Conservation (phyloP, 2,797 vertebrate species). For the Dendrocincla fuliginosa region DNA sequence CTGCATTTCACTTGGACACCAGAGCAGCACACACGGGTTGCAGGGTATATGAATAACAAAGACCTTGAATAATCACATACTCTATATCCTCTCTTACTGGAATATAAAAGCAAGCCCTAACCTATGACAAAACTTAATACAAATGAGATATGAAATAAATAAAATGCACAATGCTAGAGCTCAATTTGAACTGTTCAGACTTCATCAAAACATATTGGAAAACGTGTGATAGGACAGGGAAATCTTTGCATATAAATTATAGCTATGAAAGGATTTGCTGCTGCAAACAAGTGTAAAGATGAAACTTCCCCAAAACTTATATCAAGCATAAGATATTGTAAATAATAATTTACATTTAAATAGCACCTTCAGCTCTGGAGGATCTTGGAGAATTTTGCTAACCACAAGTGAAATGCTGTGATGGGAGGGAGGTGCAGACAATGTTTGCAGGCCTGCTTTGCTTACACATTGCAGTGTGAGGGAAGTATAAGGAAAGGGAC, state of each 20-base stretch:
- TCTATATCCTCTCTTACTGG: slow-evolving; percentile 61
- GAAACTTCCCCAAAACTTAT: slow-evolving; percentile 66
- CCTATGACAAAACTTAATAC: slow-evolving; percentile 70
- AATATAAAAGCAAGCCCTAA: slow-evolving; percentile 68
- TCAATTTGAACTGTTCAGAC: slow-evolving; percentile 69
- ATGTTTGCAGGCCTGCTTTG: neutral
- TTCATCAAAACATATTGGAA: slow-evolving; percentile 71
- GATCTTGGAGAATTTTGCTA: slow-evolving; percentile 5
- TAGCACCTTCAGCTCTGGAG: slow-evolving; percentile 29
- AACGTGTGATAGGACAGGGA: slow-evolving; percentile 63
- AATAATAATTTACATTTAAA: slow-evolving; percentile 74
- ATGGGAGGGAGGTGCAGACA: neutral
- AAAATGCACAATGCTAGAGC: slow-evolving; percentile 63
- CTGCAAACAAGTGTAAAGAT: slow-evolving; percentile 63
- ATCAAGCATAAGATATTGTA: slow-evolving; percentile 56
- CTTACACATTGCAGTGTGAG: neutral
- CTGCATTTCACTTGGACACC: slow-evolving; percentile 43
- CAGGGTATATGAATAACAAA: slow-evolving; percentile 73
- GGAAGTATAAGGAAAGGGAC: neutral
- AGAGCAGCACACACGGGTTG: slow-evolving; percentile 44
- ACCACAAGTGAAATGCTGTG: slow-evolving; percentile 3
- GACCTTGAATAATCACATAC: slow-evolving; percentile 65
- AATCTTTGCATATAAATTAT: slow-evolving; percentile 75
- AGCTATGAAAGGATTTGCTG: slow-evolving; percentile 68
- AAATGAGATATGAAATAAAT: slow-evolving; percentile 72